phyloP scores from a whole-genome alignment of 2,888 invertebrate genomes.

The Linyphia triangularis region DNA sequence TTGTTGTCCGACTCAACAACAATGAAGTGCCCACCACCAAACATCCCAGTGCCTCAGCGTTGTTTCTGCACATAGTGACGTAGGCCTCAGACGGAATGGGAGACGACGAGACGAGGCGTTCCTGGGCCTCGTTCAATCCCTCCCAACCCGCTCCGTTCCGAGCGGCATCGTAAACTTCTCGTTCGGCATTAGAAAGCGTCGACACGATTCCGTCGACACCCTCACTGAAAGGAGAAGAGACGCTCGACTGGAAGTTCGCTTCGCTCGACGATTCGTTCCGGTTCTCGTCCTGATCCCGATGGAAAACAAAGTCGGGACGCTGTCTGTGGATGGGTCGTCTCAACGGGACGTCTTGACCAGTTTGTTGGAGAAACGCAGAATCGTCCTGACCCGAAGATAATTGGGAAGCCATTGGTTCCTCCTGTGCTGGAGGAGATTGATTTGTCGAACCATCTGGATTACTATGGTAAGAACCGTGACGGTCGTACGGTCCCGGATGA shows the following conservation, averaged over 20 bases:
- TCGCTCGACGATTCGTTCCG: not conserved
- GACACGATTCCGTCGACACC: conserved; percentile 29
- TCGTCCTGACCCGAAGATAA: not conserved
- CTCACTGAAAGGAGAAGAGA: conserved; percentile 6
- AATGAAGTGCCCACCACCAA: conserved; percentile 69
- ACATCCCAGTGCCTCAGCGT: conserved; percentile 70
- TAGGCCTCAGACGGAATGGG: conserved; percentile 53
- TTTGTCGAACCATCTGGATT: not conserved
- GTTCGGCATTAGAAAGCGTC: conserved; percentile 42
- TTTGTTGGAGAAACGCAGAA: not conserved
- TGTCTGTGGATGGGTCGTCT: conserved; percentile 34
- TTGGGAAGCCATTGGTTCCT: too few species aligned
- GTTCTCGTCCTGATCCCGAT: not conserved
- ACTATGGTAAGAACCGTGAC: not conserved
- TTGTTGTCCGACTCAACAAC: conserved; percentile 55
- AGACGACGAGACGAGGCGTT: not conserved
- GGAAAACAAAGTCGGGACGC: conserved; percentile 6
- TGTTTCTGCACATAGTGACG: conserved; percentile 72
- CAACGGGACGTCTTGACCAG: not conserved
- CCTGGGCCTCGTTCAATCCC: conserved; percentile 24
- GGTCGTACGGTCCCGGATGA: not conserved
- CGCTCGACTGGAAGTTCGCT: not conserved
- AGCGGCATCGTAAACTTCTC: conserved; percentile 55
- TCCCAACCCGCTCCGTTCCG: conserved; percentile 60
- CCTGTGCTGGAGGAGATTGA: not conserved